These are phyloP conservation scores for Alectoris magna DNA, from an alignment of 2,797 vertebrate species.

Conservation along the genomic window DNA sequence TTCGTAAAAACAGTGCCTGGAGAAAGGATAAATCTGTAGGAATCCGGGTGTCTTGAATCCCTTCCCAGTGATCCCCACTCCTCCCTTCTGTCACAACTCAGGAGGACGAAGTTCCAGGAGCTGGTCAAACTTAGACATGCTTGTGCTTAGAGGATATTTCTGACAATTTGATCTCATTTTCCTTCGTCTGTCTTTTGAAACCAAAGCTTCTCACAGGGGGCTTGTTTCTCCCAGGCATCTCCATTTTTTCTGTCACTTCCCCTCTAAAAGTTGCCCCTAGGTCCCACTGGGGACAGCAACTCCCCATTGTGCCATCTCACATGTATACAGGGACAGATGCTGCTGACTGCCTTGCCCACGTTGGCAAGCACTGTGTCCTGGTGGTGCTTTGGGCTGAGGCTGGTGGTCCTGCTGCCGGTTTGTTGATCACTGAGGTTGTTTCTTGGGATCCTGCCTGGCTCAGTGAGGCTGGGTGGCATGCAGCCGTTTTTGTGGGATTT, in stretches of 20 bases:
- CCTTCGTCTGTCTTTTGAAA: not conserved
- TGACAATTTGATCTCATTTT: not conserved
- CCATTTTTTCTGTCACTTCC: not conserved
- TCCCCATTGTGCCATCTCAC: accelerated
- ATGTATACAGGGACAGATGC: not conserved
- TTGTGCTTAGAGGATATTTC: not conserved
- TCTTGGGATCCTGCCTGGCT: not conserved
- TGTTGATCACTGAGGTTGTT: not conserved
- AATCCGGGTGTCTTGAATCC: not conserved
- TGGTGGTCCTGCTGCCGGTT: accelerated
- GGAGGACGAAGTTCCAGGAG: not conserved
- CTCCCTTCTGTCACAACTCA: not conserved
- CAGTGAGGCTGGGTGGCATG: not conserved
- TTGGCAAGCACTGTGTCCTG: not conserved
- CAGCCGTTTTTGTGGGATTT: conserved; percentile 50
- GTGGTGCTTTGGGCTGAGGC: not conserved
- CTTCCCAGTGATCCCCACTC: not conserved
- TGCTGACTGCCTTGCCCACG: not conserved
- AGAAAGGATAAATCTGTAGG: conserved; percentile 19
- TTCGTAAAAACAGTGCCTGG: not conserved
- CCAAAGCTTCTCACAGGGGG: not conserved
- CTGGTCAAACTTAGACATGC: not conserved
- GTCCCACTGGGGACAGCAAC: not conserved
- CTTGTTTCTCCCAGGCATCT: not conserved
- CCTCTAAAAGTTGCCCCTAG: not conserved